phyloP scores from a whole-genome alignment of 2,113 vertebrate genomes.

The Amia ocellicauda region DNA sequence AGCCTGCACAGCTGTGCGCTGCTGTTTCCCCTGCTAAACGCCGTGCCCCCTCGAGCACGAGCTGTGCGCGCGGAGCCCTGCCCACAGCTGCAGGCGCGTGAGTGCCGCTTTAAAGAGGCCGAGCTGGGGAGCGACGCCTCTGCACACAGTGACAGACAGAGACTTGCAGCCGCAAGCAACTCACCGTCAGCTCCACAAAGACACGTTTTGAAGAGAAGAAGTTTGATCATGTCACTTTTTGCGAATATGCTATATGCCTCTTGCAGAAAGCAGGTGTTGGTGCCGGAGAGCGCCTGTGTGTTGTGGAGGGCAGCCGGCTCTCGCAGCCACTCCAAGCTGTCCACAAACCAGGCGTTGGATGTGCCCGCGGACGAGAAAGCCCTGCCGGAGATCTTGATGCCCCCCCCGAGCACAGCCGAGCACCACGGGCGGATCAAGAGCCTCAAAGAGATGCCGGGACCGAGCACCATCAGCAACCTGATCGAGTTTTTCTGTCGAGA shows the following conservation, averaged over 20 bases:
- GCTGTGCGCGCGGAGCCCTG: too few relatives aligned
- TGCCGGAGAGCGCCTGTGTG: constrained; percentile 32
- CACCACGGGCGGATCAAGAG: constrained; percentile 48
- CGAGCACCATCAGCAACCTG: constrained; percentile 72
- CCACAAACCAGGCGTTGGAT: constrained; percentile 46
- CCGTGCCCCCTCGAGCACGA: too few relatives aligned
- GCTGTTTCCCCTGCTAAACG: too few relatives aligned
- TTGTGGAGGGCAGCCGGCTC: constrained; percentile 42
- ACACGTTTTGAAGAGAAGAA: not conserved
- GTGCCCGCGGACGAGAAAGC: constrained; percentile 36
- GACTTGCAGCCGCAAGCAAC: constrained; percentile 30
- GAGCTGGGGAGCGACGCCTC: constrained; percentile 14
- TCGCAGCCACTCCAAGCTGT: constrained; percentile 48
- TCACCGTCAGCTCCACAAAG: constrained; percentile 27
- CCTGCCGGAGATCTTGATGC: constrained; percentile 26
- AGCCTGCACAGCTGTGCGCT: too few relatives aligned
- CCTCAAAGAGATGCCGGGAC: constrained; percentile 83
- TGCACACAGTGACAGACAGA: constrained; percentile 32
- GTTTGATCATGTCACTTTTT: constrained; percentile 67
- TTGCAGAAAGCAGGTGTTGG: constrained; percentile 34
- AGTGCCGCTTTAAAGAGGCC: too few relatives aligned
- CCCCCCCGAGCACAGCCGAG: constrained; percentile 7
- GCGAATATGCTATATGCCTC: constrained; percentile 38
- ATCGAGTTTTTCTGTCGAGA: constrained; percentile 85
- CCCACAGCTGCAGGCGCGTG: too few relatives aligned